A percentile compares a stretch with the other conserved stretches of the same genome.
Conservation (phyloP, 2,888 invertebrate genomes). For the Lutraria lutraria region DNA sequence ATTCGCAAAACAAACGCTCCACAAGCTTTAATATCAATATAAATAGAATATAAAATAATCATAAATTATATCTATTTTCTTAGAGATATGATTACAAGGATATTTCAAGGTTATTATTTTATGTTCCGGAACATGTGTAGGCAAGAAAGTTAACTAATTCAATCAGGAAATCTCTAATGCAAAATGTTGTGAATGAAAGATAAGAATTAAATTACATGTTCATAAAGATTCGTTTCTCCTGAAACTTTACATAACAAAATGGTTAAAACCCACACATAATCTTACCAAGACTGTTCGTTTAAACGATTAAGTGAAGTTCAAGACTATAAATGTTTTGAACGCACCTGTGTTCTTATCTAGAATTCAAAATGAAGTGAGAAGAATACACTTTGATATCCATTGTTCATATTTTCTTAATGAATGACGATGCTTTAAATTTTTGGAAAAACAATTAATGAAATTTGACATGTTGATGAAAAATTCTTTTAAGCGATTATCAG, state of each 20-base stretch:
- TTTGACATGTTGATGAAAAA: no score
- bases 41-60: background rate
- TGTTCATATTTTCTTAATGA: no score
- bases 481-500: no score
- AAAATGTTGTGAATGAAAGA: conserved; percentile 15
- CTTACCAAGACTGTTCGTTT: background rate
- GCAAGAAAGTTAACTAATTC: background rate
- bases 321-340: background rate
- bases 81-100: background rate
- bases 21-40: background rate
- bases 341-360: background rate
- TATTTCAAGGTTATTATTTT: conserved; percentile 1
- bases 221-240: background rate
- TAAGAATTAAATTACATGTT: background rate
- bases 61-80: background rate
- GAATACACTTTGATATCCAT: no score
- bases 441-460: no score
- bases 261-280: background rate
- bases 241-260: background rate
- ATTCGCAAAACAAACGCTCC: conserved; percentile 1
- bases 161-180: background rate
- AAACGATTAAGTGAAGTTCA: background rate
- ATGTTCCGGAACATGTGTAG: background rate
- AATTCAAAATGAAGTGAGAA: no score
- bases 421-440: no score